Conservation (phyloP, 2,113 vertebrate genomes). For the Scomber japonicus region DNA sequence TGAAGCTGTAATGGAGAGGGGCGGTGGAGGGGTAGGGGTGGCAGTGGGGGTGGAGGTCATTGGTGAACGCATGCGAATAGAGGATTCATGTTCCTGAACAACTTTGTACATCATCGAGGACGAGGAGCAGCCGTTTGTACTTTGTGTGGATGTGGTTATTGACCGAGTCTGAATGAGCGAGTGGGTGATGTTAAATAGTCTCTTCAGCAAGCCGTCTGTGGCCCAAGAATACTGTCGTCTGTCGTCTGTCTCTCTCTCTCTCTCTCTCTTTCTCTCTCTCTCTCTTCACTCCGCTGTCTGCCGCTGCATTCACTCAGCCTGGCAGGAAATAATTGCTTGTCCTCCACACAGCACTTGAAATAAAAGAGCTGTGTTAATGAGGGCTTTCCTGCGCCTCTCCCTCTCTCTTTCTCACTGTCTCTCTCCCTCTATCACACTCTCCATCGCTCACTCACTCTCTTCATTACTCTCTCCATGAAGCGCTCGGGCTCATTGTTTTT, state of each 20-base stretch:
- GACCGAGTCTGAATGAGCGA: constrained; percentile 39
- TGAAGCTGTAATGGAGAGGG: constrained; percentile 3
- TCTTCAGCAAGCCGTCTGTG: constrained; percentile 12
- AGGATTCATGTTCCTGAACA: constrained; percentile 18
- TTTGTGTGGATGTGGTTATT: background rate
- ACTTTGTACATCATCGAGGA: constrained; percentile 1
- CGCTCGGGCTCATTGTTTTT: constrained; percentile 65
- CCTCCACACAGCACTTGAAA: constrained; percentile 78
- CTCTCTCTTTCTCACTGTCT: constrained; percentile 49
- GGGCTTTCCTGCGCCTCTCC: constrained; percentile 74
- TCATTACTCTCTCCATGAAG: constrained; percentile 53
- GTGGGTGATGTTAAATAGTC: constrained; percentile 42
- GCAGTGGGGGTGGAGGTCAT: background rate
- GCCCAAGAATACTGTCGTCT: constrained; percentile 33
- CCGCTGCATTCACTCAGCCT: constrained; percentile 62
- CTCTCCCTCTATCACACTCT: constrained; percentile 58
- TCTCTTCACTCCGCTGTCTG: constrained; percentile 50
- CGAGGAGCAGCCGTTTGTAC: background rate
- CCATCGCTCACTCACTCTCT: constrained; percentile 58
- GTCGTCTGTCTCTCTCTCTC: constrained; percentile 3
- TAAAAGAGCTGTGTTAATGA: constrained; percentile 84
- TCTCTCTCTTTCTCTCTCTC: background rate
- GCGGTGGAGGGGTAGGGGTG: background rate
- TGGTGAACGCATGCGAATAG: background rate
- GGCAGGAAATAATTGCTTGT: constrained; percentile 82